Conservation (phyloP, 2,888 invertebrate genomes). For the Rhingia campestris region DNA sequence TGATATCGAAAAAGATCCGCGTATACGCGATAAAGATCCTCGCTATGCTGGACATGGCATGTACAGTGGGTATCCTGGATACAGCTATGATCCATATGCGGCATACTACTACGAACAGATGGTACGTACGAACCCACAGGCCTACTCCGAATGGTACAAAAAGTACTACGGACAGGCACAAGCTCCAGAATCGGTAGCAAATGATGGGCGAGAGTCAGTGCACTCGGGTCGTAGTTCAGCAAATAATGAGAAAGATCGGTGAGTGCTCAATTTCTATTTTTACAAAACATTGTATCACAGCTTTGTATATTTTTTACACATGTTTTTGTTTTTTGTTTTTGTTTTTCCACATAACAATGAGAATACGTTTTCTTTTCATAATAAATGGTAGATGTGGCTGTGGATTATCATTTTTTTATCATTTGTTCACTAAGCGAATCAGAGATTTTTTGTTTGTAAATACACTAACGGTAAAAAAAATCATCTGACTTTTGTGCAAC, state of each 20-base stretch:
- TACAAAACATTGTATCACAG: too few relatives aligned
- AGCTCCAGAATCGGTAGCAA: slow-evolving; percentile 69
- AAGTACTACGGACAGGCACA: slow-evolving; percentile 85
- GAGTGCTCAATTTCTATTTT: slow-evolving; percentile 77
- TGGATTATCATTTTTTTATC: slow-evolving; percentile 31
- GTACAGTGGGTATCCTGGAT: slow-evolving; percentile 76
- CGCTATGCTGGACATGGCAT: slow-evolving; percentile 76
- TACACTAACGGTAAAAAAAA: slow-evolving; percentile 37
- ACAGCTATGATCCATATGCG: slow-evolving; percentile 85
- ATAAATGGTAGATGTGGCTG: slow-evolving; percentile 56
- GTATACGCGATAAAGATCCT: slow-evolving; percentile 75
- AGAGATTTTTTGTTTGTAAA: slow-evolving; percentile 45
- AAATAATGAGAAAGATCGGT: slow-evolving; percentile 87
- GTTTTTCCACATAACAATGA: slow-evolving; percentile 27
- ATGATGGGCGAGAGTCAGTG: slow-evolving; percentile 89
- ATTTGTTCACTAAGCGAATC: not conserved
- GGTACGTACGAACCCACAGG: slow-evolving; percentile 89
- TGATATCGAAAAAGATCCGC: slow-evolving; percentile 79
- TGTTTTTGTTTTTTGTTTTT: slow-evolving; percentile 20
- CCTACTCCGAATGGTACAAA: slow-evolving; percentile 90
- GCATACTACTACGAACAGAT: slow-evolving; percentile 89
- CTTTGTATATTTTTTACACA: slow-evolving; percentile 15
- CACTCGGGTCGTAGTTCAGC: slow-evolving; percentile 93
- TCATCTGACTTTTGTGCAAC: not conserved
- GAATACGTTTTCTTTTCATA: not conserved